Evolutionary conservation across 1,140 invertebrate species (phyloP).

Genomic region (Hycleus phaleratus): DNA sequence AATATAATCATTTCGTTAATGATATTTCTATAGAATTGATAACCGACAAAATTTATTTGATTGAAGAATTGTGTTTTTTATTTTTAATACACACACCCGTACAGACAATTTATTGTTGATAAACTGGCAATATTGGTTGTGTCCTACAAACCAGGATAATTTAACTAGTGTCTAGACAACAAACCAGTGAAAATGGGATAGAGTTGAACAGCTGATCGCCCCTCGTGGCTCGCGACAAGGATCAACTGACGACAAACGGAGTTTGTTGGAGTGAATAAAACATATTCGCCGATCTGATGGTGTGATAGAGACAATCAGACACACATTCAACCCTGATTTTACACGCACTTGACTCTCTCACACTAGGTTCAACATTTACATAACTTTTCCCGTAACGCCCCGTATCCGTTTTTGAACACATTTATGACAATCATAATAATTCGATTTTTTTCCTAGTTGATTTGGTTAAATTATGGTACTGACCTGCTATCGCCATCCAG

Average conservation of each 20-base stretch:
- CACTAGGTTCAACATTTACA: constrained; percentile 29
- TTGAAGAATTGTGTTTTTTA: no score
- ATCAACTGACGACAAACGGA: constrained; percentile 6
- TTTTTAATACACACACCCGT: no score
- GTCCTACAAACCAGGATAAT: constrained; percentile 3
- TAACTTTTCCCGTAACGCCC: constrained; percentile 19
- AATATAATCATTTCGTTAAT: no score
- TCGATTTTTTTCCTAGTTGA: neutral
- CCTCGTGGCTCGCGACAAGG: constrained; percentile 31
- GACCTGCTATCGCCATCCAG: constrained; percentile 98
- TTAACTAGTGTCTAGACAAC: constrained; percentile 20
- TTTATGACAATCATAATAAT: neutral
- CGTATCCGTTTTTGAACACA: constrained; percentile 5
- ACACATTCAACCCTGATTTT: constrained; percentile 41
- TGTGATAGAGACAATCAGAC: constrained; percentile 24
- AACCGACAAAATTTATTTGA: no score
- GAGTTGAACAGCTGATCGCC: constrained; percentile 37
- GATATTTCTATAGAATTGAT: no score
- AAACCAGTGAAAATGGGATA: constrained; percentile 29
- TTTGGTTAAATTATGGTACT: constrained; percentile 40
- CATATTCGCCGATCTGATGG: constrained; percentile 7
- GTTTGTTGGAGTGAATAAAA: neutral
- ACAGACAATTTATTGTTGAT: no score
- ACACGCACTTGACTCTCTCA: constrained; percentile 39
- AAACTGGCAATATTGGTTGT: neutral